Percentiles rank a stretch among this genome's conserved stretches.
Conservation (phyloP, 2,888 invertebrate species). For the Dendrolimus pini region DNA sequence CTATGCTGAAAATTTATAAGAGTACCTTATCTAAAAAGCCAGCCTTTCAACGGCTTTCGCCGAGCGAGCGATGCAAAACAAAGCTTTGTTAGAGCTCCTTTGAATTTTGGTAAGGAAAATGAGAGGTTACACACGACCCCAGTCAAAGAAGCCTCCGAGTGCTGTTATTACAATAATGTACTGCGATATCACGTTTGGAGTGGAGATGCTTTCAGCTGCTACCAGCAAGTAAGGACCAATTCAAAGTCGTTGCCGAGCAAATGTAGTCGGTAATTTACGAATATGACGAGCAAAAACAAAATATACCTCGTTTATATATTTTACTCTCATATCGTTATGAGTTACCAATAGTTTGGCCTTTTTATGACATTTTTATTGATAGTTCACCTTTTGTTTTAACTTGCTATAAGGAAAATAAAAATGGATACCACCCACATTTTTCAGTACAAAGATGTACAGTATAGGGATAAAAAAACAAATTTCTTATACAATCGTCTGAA, state of each 20-base stretch:
- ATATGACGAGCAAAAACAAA: not conserved
- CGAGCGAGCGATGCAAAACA: slow-evolving; percentile 70
- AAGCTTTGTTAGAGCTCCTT: slow-evolving; percentile 73
- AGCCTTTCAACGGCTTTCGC: slow-evolving; percentile 65
- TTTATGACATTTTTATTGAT: not conserved
- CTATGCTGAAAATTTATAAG: slow-evolving; percentile 65
- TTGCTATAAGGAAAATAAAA: not conserved
- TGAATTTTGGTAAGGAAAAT: slow-evolving; percentile 75
- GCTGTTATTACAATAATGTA: slow-evolving; percentile 71
- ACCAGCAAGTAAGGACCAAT: slow-evolving; percentile 18
- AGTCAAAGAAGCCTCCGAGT: slow-evolving; percentile 65
- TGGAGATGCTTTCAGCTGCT: slow-evolving; percentile 33
- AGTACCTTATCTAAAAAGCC: slow-evolving; percentile 72
- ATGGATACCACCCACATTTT: not conserved
- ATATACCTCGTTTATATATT: not conserved
- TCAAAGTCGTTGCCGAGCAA: slow-evolving; percentile 12
- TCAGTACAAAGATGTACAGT: slow-evolving; percentile 11
- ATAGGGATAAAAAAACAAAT: no score
- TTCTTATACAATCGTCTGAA: no score
- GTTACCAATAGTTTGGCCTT: not conserved
- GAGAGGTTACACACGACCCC: slow-evolving; percentile 67
- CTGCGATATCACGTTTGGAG: slow-evolving; percentile 57
- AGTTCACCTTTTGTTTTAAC: not conserved
- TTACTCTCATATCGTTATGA: not conserved
- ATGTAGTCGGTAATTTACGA: slow-evolving; percentile 17